Evolutionary conservation across 2,113 vertebrate species (phyloP).

Genomic region (Hyla sarda): DNA sequence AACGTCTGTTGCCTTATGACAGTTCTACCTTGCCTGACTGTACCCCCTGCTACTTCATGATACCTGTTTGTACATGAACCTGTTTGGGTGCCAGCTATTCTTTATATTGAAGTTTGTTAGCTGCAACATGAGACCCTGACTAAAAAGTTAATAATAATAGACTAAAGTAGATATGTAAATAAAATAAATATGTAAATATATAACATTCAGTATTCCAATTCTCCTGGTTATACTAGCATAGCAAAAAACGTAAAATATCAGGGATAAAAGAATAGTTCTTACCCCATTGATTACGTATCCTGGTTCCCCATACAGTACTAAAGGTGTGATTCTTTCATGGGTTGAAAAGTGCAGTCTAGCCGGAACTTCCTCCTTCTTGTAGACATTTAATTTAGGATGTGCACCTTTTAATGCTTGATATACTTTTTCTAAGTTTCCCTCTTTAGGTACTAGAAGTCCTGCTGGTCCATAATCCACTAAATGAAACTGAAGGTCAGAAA

Average conservation of each 20-base stretch:
- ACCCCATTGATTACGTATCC: slow-evolving; percentile 93
- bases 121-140: no score
- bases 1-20: no score
- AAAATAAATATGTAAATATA: no score
- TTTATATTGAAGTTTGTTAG: no score
- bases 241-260: not conserved
- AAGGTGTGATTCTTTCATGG: slow-evolving; percentile 78
- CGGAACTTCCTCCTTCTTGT: slow-evolving; percentile 84
- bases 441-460: slow-evolving; percentile 83
- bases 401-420: slow-evolving; percentile 75
- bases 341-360: slow-evolving; percentile 75
- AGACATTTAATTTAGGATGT: slow-evolving; percentile 83
- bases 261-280: slow-evolving; percentile 58
- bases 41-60: no score
- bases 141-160: no score
- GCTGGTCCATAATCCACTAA: slow-evolving; percentile 85
- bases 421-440: slow-evolving; percentile 81
- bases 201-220: no score
- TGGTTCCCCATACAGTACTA: slow-evolving; percentile 78
- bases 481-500: slow-evolving; percentile 81
- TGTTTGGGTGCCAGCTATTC: no score
- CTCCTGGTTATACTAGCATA: no score
- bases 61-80: no score
- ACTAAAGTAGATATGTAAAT: no score
- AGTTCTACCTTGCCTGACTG: no score